Conservation (phyloP, 2,113 vertebrate species). For the Gallinago paraguaiae region DNA sequence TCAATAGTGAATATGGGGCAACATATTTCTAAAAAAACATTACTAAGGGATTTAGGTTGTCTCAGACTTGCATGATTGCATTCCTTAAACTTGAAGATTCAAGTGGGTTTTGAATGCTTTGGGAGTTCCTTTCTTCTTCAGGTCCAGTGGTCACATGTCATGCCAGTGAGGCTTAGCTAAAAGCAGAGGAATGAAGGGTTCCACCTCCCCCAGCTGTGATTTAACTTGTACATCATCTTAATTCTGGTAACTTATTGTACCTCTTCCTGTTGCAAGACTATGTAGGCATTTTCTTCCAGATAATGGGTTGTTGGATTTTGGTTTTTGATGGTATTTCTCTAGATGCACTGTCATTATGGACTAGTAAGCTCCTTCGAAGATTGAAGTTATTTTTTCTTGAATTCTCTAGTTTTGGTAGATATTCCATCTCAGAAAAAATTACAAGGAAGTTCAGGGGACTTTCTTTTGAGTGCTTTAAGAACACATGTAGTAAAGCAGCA, state of each 20-base stretch:
- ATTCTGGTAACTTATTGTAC: background rate
- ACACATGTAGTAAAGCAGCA: background rate
- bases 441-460: background rate
- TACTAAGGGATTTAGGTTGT: background rate
- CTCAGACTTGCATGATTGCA: background rate
- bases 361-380: background rate
- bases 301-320: background rate
- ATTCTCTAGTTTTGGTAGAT: background rate
- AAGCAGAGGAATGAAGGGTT: background rate
- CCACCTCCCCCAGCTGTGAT: background rate
- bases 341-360: background rate
- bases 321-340: background rate
- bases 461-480: background rate
- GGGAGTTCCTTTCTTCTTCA: background rate
- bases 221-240: background rate
- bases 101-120: background rate
- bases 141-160: rapidly evolving
- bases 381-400: rapidly evolving
- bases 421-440: background rate
- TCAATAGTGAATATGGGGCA: background rate
- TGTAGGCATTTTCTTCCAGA: background rate
- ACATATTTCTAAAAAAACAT: background rate
- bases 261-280: background rate
- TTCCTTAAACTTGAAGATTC: background rate
- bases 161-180: background rate